Conservation (phyloP, 2,888 invertebrate genomes). For the Brachynemurus nebulosus region DNA sequence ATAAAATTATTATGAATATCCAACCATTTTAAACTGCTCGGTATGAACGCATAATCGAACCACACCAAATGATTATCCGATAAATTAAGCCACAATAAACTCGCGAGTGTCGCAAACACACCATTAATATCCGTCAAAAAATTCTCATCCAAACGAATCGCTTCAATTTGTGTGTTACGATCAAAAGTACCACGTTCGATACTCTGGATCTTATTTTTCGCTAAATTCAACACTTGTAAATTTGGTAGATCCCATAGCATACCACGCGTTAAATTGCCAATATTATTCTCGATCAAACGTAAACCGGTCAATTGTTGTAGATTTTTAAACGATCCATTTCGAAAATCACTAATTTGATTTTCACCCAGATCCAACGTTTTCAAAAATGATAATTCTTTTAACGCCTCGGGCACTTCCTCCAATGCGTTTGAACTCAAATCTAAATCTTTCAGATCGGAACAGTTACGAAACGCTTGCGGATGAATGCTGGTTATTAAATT, state of each 20-base stretch:
- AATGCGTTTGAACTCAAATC: conserved; percentile 81
- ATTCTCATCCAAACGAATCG: conserved; percentile 78
- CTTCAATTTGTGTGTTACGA: conserved; percentile 66
- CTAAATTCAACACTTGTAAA: conserved; percentile 74
- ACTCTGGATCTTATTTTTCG: conserved; percentile 76
- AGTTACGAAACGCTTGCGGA: conserved; percentile 71
- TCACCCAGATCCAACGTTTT: conserved; percentile 84
- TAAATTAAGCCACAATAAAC: conserved; percentile 73
- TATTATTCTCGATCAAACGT: conserved; percentile 78
- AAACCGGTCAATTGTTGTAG: conserved; percentile 76
- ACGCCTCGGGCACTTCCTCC: conserved; percentile 64
- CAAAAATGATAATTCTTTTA: conserved; percentile 66
- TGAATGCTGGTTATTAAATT: conserved; percentile 70
- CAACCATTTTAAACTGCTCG: conserved; percentile 77
- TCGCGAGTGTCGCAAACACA: conserved; percentile 73
- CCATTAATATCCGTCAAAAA: conserved; percentile 81
- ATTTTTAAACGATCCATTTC: conserved; percentile 73
- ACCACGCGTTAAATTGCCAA: conserved; percentile 67
- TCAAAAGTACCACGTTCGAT: conserved; percentile 76
- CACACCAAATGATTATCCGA: conserved; percentile 84
- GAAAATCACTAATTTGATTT: conserved; percentile 74
- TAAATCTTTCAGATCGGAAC: conserved; percentile 74
- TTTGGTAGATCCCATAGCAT: conserved; percentile 79
- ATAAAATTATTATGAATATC: conserved; percentile 85
- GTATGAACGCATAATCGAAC: conserved; percentile 89